These are phyloP conservation scores for Spodoptera littoralis DNA, from an alignment of 2,888 invertebrate genomes.

Conservation along the genomic window DNA sequence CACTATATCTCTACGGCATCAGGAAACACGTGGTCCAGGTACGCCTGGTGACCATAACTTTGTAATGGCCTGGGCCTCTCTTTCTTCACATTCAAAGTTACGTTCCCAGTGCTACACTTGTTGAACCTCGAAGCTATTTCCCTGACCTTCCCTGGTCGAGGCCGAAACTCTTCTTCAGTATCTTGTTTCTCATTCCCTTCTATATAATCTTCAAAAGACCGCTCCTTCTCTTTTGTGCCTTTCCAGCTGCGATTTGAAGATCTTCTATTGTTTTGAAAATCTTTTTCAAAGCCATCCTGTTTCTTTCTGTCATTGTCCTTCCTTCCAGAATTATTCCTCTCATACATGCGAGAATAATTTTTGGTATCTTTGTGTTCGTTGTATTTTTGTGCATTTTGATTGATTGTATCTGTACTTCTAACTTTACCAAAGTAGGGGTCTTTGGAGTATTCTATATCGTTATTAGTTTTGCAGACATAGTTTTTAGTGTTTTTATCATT, in stretches of 20 bases:
- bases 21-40: constrained; percentile 90
- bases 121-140: constrained; percentile 84
- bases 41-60: constrained; percentile 88
- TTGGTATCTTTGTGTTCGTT: constrained; percentile 71
- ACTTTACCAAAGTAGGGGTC: constrained; percentile 78
- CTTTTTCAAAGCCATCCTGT: constrained; percentile 54
- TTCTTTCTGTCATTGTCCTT: constrained; percentile 58
- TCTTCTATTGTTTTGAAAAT: constrained; percentile 63
- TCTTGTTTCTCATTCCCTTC: constrained; percentile 28
- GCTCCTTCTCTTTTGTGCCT: constrained; percentile 64
- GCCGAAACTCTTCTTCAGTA: constrained; percentile 67
- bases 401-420: constrained; percentile 60
- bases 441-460: constrained; percentile 81
- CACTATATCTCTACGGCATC: constrained; percentile 83
- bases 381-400: constrained; percentile 65
- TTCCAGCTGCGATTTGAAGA: constrained; percentile 69
- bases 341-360: constrained; percentile 71
- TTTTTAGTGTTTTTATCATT: constrained; percentile 64
- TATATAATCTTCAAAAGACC: constrained; percentile 64
- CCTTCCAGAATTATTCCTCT: constrained; percentile 75
- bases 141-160: constrained; percentile 81
- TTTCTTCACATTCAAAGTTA: constrained; percentile 69
- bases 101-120: constrained; percentile 71
- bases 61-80: constrained; percentile 89
- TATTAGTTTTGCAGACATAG: constrained; percentile 76